A percentile compares a stretch with the other conserved stretches of the same genome.
These are phyloP conservation scores for Toxostoma redivivum DNA, from an alignment of 2,113 vertebrate species.

Conservation along the genomic window DNA sequence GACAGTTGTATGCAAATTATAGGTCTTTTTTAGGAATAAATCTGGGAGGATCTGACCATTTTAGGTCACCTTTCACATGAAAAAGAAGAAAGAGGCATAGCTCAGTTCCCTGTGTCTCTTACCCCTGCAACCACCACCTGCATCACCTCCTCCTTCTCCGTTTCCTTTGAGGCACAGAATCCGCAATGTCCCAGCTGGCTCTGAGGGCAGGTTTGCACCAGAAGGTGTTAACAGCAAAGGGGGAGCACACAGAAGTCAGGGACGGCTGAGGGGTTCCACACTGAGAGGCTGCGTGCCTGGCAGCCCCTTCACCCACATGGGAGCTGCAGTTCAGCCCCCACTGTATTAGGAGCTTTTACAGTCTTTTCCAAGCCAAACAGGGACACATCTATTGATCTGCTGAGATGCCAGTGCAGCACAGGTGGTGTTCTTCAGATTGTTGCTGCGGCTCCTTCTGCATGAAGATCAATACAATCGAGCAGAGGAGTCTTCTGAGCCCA, in stretches of 20 bases:
- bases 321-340: background rate
- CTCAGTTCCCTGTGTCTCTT: background rate
- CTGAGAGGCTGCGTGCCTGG: background rate
- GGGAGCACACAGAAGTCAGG: background rate
- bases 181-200: background rate
- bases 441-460: background rate
- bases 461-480: background rate
- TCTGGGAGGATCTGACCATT: background rate
- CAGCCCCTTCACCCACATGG: background rate
- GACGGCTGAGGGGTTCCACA: background rate
- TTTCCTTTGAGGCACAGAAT: background rate
- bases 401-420: background rate
- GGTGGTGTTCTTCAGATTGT: background rate
- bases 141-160: background rate
- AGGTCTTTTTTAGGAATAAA: background rate
- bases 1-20: background rate
- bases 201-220: background rate
- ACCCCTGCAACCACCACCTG: background rate
- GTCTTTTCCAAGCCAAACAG: background rate
- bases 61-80: background rate
- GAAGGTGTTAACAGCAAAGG: background rate
- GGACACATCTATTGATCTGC: background rate
- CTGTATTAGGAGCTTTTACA: background rate
- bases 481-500: background rate
- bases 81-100: background rate